A percentile compares a stretch with the other conserved stretches of the same genome.
phyloP scores from a whole-genome alignment of 2,888 invertebrate genomes.

The Mesoligia furuncula region DNA sequence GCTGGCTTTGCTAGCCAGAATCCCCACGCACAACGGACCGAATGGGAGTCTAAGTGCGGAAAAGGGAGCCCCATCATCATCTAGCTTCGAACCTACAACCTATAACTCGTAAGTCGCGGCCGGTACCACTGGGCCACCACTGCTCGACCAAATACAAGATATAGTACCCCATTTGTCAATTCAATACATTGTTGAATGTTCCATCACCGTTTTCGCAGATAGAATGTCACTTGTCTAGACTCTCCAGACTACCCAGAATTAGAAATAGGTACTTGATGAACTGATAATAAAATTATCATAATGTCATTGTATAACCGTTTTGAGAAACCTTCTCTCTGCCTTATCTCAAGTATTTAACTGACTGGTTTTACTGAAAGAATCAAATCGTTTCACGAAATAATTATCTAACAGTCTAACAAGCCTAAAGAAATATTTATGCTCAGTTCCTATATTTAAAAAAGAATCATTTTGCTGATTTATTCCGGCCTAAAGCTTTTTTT shows the following conservation, averaged over 20 bases:
- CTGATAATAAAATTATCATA: constrained; percentile 1
- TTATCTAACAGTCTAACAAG: not conserved
- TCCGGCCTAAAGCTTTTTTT: too few relatives aligned
- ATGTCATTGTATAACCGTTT: not conserved
- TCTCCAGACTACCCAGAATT: too few relatives aligned
- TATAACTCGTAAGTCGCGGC: too few relatives aligned
- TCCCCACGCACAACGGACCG: too few relatives aligned
- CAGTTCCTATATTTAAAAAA: not conserved
- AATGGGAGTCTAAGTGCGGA: too few relatives aligned
- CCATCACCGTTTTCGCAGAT: not conserved
- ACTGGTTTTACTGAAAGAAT: constrained; percentile 2
- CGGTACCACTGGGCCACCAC: too few relatives aligned
- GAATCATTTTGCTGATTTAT: not conserved
- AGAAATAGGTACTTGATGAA: not conserved
- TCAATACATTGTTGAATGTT: too few relatives aligned
- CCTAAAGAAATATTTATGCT: not conserved
- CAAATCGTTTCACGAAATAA: constrained; percentile 1
- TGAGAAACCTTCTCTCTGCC: not conserved
- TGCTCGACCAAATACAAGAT: too few relatives aligned
- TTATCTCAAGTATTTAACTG: constrained; percentile 9
- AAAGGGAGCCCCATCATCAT: too few relatives aligned
- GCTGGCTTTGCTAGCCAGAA: too few relatives aligned
- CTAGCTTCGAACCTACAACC: too few relatives aligned
- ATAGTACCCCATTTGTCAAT: not conserved
- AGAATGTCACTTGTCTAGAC: not conserved